A percentile compares a stretch with the other conserved stretches of the same genome.
Evolutionary conservation across 2,113 vertebrate species (phyloP).

Genomic region (Oophaga pumilio): DNA sequence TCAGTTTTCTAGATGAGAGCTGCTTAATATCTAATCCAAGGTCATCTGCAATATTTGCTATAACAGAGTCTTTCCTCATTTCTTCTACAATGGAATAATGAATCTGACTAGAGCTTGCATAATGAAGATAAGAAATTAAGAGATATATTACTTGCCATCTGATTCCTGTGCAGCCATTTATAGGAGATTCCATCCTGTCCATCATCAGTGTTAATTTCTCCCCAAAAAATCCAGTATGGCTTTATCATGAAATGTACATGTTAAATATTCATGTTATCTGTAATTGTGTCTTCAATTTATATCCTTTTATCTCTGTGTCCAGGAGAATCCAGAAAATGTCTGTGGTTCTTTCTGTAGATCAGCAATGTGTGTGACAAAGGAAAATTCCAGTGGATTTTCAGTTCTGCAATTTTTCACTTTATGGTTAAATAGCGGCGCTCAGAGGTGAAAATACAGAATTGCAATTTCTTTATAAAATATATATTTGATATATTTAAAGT

Average conservation of each 20-base stretch:
- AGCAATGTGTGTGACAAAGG: neutral
- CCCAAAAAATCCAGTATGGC: neutral
- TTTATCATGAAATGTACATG: neutral
- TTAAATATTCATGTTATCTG: neutral
- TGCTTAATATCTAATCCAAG: conserved; percentile 62
- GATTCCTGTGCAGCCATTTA: neutral
- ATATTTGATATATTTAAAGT: too few relatives aligned
- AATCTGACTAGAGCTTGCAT: neutral
- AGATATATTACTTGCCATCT: conserved; percentile 63
- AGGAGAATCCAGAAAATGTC: neutral
- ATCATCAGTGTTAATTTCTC: neutral
- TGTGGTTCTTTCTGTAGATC: neutral
- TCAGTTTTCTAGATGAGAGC: conserved; percentile 60
- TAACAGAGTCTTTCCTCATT: conserved; percentile 36
- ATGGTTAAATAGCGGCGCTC: conserved; percentile 19
- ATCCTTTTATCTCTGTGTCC: neutral
- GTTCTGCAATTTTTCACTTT: conserved; percentile 29
- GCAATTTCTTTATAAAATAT: neutral
- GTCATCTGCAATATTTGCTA: conserved; percentile 63
- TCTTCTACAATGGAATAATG: conserved; percentile 65
- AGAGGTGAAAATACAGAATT: conserved; percentile 17
- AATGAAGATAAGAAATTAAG: conserved; percentile 28
- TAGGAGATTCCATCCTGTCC: neutral
- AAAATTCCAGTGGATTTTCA: neutral
- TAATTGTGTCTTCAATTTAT: neutral